A percentile compares a stretch with the other conserved stretches of the same genome.
Evolutionary conservation across 2,888 invertebrate species (phyloP).

Genomic region (Ornithoptera alexandrae): DNA sequence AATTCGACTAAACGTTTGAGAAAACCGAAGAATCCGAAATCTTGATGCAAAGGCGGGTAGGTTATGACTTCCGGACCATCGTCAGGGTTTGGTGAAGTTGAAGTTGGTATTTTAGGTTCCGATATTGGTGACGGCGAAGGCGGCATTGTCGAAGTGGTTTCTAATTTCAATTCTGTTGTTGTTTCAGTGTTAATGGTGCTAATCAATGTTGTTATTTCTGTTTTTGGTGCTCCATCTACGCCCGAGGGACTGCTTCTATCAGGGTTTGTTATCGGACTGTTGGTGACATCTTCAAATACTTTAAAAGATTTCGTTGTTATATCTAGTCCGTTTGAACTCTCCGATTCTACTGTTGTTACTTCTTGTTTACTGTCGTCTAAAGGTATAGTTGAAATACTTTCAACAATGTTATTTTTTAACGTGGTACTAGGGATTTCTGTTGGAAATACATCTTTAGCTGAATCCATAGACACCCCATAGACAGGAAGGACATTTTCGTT

Average conservation of each 20-base stretch:
- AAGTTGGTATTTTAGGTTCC: conserved; percentile 43
- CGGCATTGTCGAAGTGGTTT: conserved; percentile 62
- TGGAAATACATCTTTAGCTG: conserved; percentile 39
- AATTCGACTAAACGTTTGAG: conserved; percentile 83
- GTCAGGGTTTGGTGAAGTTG: conserved; percentile 45
- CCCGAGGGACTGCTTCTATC: conserved; percentile 42
- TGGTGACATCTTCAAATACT: conserved; percentile 68
- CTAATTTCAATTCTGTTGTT: conserved; percentile 61
- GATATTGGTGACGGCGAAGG: conserved; percentile 48
- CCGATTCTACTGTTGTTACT: conserved; percentile 44
- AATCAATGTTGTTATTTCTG: conserved; percentile 50
- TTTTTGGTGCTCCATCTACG: conserved; percentile 38
- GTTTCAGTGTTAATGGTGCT: conserved; percentile 61
- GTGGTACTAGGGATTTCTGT: conserved; percentile 40
- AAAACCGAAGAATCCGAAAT: conserved; percentile 78
- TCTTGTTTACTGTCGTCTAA: conserved; percentile 48
- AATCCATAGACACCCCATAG: conserved; percentile 50
- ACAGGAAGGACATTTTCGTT: conserved; percentile 53
- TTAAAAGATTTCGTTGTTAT: conserved; percentile 61
- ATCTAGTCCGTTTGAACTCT: conserved; percentile 53
- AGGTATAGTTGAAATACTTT: conserved; percentile 69
- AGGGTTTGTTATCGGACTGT: conserved; percentile 40
- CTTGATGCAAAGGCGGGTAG: conserved; percentile 62
- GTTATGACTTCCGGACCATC: conserved; percentile 61
- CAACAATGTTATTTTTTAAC: conserved; percentile 51